Conservation (phyloP, 2,797 vertebrate species). For the Huso huso region DNA sequence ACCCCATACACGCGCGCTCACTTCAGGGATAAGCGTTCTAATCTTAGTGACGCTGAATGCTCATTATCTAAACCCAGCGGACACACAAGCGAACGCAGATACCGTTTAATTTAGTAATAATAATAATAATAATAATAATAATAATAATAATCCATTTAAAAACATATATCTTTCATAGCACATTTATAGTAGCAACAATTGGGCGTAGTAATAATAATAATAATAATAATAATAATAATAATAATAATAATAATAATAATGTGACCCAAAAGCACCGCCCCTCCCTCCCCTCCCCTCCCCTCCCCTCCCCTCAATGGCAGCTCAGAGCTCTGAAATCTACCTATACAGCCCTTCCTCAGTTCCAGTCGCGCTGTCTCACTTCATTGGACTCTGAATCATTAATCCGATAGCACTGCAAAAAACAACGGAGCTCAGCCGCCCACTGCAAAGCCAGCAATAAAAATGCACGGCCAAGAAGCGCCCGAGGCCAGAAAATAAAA, state of each 20-base stretch:
- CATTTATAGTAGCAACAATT: background rate
- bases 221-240: conserved; percentile 11
- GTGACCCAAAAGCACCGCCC: background rate
- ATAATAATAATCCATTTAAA: no score
- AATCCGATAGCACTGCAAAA: conserved; percentile 19
- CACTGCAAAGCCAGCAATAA: conserved; percentile 45
- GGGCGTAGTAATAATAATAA: background rate
- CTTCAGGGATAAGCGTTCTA: background rate
- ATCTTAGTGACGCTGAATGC: no score
- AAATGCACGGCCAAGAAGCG: conserved; percentile 53
- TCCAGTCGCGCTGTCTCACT: conserved; percentile 16
- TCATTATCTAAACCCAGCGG: background rate
- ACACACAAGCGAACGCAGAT: background rate
- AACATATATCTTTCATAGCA: no score
- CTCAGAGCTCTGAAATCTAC: background rate
- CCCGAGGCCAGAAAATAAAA: conserved; percentile 55
- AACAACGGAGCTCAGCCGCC: conserved; percentile 37
- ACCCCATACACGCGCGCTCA: background rate
- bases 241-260: conserved; percentile 9
- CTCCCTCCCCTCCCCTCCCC: no score
- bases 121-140: conserved; percentile 1
- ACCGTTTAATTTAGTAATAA: background rate
- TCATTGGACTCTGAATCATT: conserved; percentile 26
- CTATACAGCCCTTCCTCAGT: background rate
- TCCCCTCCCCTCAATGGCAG: no score